A percentile compares a stretch with the other conserved stretches of the same genome.
Evolutionary conservation across 1,140 invertebrate species (phyloP).

Genomic region (Chelonus insularis): DNA sequence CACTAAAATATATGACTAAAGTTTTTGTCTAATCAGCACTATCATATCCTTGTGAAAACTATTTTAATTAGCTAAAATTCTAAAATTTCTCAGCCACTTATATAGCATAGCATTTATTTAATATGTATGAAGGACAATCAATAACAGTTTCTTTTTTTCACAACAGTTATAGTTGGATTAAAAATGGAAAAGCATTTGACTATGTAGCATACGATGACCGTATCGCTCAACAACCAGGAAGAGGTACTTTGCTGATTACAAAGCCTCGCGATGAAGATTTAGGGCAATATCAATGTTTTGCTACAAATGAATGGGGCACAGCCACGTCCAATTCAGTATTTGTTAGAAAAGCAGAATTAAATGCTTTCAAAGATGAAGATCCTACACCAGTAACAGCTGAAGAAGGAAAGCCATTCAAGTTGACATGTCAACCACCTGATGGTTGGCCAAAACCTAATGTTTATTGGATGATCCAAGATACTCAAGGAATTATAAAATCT

Average conservation of each 20-base stretch:
- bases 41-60: background rate
- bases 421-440: constrained; percentile 87
- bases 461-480: constrained; percentile 87
- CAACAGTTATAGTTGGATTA: constrained; percentile 89
- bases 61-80: background rate
- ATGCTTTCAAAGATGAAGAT: constrained; percentile 83
- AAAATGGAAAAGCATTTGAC: constrained; percentile 91
- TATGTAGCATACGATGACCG: constrained; percentile 90
- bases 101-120: too few relatives aligned
- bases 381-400: constrained; percentile 68
- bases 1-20: background rate
- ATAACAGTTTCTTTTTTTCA: constrained; percentile 15
- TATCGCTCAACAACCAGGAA: constrained; percentile 88
- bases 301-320: constrained; percentile 90
- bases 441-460: constrained; percentile 93
- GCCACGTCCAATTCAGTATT: constrained; percentile 94
- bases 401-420: constrained; percentile 85
- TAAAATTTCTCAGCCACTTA: background rate
- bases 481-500: constrained; percentile 76
- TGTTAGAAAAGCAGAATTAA: constrained; percentile 91
- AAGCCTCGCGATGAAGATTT: constrained; percentile 88
- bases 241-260: constrained; percentile 89
- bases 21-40: background rate
- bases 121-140: too few relatives aligned
- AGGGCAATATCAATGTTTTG: constrained; percentile 97